Evolutionary conservation across 2,797 vertebrate genomes (phyloP), one percentile per base, ranked within the genome.

Genomic region (Ambastaia sidthimunki): DNA sequence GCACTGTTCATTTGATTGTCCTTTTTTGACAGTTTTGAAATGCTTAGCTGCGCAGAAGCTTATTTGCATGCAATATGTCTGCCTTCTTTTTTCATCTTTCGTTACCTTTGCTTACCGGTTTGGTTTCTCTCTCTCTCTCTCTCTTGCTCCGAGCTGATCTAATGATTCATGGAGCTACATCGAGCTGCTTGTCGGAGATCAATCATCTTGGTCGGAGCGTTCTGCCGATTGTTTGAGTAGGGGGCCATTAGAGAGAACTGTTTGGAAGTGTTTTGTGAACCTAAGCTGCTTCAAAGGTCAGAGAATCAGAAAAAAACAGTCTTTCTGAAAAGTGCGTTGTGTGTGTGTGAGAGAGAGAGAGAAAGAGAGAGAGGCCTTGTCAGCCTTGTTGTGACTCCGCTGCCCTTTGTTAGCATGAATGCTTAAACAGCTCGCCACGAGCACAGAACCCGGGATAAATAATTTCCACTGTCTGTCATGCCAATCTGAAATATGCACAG

Each of bases 381-480:
- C 92, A 92, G 91, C 85, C 90, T 90, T 83, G 68, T 87, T 85
- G 84, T 90, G 92, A 91, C 90, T 92, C 85, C 16, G 55, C 88
- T 94, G 93, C 90, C 93, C 94, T 94, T 95, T 94, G 93, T 94
- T 94, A 93, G 91, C 89, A 83, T 91, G 92, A 92, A 93, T 93
- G 89, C 92, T 93, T 93, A 93, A 95, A 89, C 91, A 93, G 92
- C 89, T 90, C 87, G 76, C 90, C 90, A 82, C 90, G 86, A 93
- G 88, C 91, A 88, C 88, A 88, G 84, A 90, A 93, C 90, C 91
- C 80, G 83, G 87, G 92, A 94, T 94, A 91, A 94, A 94, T 94
- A 93, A 94, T 93, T 93, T 92, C 89, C 90, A 91, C 91, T 83
- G 89, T 88, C 92, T 92, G 92, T 92, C 94, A 92, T 89, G 90